Evolutionary conservation across 2,113 vertebrate genomes (phyloP).

Genomic region (Embiotoca jacksoni): DNA sequence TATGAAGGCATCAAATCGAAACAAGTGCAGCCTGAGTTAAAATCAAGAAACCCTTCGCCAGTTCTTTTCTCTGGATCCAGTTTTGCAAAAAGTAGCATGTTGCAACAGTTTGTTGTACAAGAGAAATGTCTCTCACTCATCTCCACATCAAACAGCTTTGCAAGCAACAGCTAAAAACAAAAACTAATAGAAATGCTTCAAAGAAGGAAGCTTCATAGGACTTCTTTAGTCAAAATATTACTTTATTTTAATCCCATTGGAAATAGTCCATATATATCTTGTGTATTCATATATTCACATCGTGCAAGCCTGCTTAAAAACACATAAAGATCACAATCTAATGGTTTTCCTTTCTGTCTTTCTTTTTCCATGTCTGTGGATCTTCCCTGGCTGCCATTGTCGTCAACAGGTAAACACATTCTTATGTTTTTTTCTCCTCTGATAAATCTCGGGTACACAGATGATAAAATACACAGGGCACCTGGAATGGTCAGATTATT

Average conservation of each 20-base stretch:
- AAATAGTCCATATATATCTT: constrained; percentile 50
- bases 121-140: constrained; percentile 43
- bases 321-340: constrained; percentile 56
- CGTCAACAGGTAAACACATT: constrained; percentile 80
- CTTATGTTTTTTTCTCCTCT: constrained; percentile 29
- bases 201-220: constrained; percentile 37
- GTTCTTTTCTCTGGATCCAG: constrained; percentile 20
- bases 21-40: constrained; percentile 10
- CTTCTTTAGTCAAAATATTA: constrained; percentile 41
- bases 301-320: constrained; percentile 34
- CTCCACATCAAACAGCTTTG: constrained; percentile 38
- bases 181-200: constrained; percentile 49
- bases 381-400: constrained; percentile 44
- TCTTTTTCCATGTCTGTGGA: constrained; percentile 64
- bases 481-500: constrained; percentile 59
- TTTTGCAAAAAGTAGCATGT: constrained; percentile 42
- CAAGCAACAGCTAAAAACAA: constrained; percentile 31
- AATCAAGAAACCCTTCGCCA: constrained; percentile 7
- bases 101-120: constrained; percentile 32
- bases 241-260: constrained; percentile 38
- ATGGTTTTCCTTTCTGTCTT: constrained; percentile 32
- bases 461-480: constrained; percentile 47
- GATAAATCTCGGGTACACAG: constrained; percentile 31
- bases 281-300: constrained; percentile 32
- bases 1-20: constrained; percentile 18